Percentiles rank a stretch among this genome's conserved stretches.
These are phyloP conservation scores for Osedax frankpressi DNA, from an alignment of 2,888 invertebrate species.

Conservation along the genomic window DNA sequence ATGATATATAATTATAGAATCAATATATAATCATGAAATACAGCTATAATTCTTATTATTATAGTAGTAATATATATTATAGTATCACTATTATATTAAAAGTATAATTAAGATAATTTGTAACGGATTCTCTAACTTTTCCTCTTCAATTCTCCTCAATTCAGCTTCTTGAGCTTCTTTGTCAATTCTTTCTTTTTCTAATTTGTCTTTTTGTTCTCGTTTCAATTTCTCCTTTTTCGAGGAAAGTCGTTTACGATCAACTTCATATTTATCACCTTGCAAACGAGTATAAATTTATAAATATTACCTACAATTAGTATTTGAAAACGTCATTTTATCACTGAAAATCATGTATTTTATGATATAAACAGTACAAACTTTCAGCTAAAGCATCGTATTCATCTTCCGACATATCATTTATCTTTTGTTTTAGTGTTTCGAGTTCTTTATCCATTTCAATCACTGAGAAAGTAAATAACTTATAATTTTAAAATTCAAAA, in stretches of 20 bases:
- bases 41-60: not conserved
- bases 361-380: not conserved
- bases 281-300: not conserved
- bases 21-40: not conserved
- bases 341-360: too few relatives aligned
- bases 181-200: constrained; percentile 36
- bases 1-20: not conserved
- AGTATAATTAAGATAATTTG: not conserved
- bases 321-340: too few relatives aligned
- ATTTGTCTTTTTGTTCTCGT: constrained; percentile 34
- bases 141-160: constrained; percentile 36
- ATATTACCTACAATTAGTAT: too few relatives aligned
- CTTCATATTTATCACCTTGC: constrained; percentile 17
- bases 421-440: constrained; percentile 34
- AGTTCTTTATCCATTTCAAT: constrained; percentile 30
- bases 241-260: constrained; percentile 41
- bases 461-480: too few relatives aligned
- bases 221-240: constrained; percentile 44
- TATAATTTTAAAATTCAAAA: too few relatives aligned
- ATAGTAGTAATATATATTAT: not conserved
- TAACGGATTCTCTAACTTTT: constrained; percentile 32
- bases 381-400: constrained; percentile 45
- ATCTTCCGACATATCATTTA: constrained; percentile 47
- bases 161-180: constrained; percentile 38
- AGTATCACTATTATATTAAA: too few relatives aligned